Conservation (phyloP, 2,113 vertebrate species). For the Coreoperca whiteheadi region DNA sequence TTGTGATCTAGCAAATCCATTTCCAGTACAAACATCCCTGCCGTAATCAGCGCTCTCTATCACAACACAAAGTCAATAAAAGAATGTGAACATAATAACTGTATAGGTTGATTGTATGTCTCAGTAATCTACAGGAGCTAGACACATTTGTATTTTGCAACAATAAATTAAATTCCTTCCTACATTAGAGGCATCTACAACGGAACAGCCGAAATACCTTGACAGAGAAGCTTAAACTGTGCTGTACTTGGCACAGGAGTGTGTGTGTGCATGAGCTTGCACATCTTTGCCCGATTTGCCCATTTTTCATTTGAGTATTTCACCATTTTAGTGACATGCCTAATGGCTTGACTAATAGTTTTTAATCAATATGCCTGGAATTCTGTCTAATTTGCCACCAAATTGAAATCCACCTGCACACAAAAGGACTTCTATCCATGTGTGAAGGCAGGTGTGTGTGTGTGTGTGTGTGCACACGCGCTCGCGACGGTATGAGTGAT, state of each 20-base stretch:
- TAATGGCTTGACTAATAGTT: constrained; percentile 27
- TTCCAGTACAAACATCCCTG: neutral
- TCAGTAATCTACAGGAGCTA: constrained; percentile 10
- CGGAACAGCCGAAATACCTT: neutral
- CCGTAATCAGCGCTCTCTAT: neutral
- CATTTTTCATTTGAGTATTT: constrained; percentile 19
- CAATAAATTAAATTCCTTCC: neutral
- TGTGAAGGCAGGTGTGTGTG: constrained; percentile 12
- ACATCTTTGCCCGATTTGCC: neutral
- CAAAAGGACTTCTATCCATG: neutral
- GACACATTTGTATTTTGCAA: constrained; percentile 4
- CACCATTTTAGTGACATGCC: constrained; percentile 7
- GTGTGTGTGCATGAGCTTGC: constrained; percentile 2
- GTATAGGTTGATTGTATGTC: neutral
- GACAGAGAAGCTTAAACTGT: neutral
- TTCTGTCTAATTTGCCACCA: constrained; percentile 33
- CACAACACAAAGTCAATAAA: neutral
- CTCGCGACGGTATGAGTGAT: neutral
- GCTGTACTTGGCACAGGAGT: neutral
- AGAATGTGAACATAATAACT: neutral
- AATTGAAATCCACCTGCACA: constrained; percentile 21
- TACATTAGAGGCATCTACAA: neutral
- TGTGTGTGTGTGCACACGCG: constrained; percentile 10
- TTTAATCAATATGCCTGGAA: constrained; percentile 40
- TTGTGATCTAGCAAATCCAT: constrained; percentile 16